Evolutionary conservation across 2,888 invertebrate genomes (phyloP), one percentile per base, ranked within the genome.

Genomic region (Abrostola triplasia): DNA sequence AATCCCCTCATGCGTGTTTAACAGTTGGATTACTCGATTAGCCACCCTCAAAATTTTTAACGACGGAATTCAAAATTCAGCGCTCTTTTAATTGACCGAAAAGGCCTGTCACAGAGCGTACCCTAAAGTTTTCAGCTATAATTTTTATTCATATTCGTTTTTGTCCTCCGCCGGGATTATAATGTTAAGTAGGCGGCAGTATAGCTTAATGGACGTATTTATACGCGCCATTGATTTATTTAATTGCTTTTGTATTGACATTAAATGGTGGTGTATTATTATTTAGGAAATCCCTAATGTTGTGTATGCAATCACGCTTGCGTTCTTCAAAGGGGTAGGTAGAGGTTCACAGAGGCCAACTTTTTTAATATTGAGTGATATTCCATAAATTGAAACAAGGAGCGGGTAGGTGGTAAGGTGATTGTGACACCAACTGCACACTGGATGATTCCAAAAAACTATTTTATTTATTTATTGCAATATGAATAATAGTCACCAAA

Each of bases 1-100:
- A 87, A 90, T 87, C 86, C 86, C 82, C 82, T 82, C 88, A 85
- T 82, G 88, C 85, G 84, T 88, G 88, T 89, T 89, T 85, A 88
- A 84, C 87, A 87, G 82, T 83, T 79, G 87, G 83, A 88, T 87
- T 88, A 87, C 86, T 88, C 88, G 84, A 87, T 89, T 87, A 87
- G 69, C 80, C 73, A 78, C 82, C 83, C 81, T 81, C 74, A 64
- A 80, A 81, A 80, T 80, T 78, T 76, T 77, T 75, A 80, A 83
- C 84, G 78, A 84, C 77, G 74, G 70, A 80, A 82, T 79, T 81
- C 80, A 77, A 78, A 79, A 82, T 81, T 84, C 82, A 81, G 80
- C 82, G 79, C 81, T 81, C 78, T 83, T 86, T 85, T 86, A 86
- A 86, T 85, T 86, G 84, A 86, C 84, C 84, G 77, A 82, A 84